Evolutionary conservation across 2,797 vertebrate genomes (phyloP), one percentile per base, ranked within the genome.

Genomic region (Salmo trutta): DNA sequence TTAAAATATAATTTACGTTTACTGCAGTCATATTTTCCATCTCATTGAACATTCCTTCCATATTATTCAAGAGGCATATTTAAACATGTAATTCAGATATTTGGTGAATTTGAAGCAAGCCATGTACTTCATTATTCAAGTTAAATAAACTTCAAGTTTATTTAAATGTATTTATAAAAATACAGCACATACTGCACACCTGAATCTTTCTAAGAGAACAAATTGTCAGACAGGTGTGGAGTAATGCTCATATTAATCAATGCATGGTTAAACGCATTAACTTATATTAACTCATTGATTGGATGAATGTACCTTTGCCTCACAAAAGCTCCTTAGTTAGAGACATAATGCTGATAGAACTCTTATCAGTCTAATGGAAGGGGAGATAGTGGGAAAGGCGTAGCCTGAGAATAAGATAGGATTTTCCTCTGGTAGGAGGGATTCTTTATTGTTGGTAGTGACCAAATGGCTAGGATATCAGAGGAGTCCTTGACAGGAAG

Each of bases 331-430:
- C 17, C 52, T 4, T 51, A 0, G 75, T 19, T 8, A 52, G 29
- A 53, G 66, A 33, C 69, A 77, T 5, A 72, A 68, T 59, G 73
- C 77, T 88, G 78, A 84, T 53, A 73, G 56, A 77, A 5, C n/a
- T 52, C 87, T 86, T 93, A 93, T 94, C 91, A 90, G 86, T 81
- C 78, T 83, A 90, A 90, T 86, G 78, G 78, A 65, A 53, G 3
- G 31, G 19, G 68, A 90, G 90, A 93, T 91, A 91, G 84, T 89
- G 67, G 31, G 75, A 84, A 75, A 80, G 78, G 75, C 75, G 77
- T 80, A 65, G 71, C 19, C 72, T 79, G 69, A 67, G 71, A 78
- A 85, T 68, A 74, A 78, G 78, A 84, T 21, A 86, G 75, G 71
- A 64, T 68, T 74, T 79, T 54, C 51, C 80, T 10, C 14, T 16